Conservation (phyloP, 2,888 invertebrate genomes). For the Petrolisthes manimaculis region DNA sequence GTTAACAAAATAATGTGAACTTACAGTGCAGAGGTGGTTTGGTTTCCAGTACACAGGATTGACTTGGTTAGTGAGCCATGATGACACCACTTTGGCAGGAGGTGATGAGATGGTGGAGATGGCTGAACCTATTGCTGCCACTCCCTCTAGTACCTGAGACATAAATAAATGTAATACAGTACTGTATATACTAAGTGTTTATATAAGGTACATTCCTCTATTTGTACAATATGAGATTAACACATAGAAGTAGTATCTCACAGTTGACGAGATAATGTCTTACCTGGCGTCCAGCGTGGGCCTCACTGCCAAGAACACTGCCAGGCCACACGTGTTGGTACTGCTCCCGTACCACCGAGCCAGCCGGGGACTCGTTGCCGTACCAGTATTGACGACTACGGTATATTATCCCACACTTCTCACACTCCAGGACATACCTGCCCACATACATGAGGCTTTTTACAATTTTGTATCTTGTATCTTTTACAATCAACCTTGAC, state of each 20-base stretch:
- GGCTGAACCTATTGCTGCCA: slow-evolving; percentile 76
- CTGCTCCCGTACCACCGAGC: slow-evolving; percentile 76
- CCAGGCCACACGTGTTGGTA: slow-evolving; percentile 79
- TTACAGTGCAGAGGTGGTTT: slow-evolving; percentile 78
- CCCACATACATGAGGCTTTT: slow-evolving; percentile 8
- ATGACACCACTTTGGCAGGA: slow-evolving; percentile 78
- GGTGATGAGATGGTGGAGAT: slow-evolving; percentile 78
- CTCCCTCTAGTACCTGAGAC: slow-evolving; percentile 76
- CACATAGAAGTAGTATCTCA: slow-evolving; percentile 70
- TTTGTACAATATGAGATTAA: too few relatives aligned
- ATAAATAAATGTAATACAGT: neutral
- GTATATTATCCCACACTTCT: slow-evolving; percentile 57
- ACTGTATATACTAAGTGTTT: neutral
- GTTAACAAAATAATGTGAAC: slow-evolving; percentile 64
- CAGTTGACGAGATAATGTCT: slow-evolving; percentile 62
- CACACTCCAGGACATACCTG: slow-evolving; percentile 79
- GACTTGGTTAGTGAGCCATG: slow-evolving; percentile 83
- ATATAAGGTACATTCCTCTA: too few relatives aligned
- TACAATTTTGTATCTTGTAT: neutral
- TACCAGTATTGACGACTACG: slow-evolving; percentile 85
- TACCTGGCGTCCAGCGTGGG: slow-evolving; percentile 57
- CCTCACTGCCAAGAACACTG: slow-evolving; percentile 68
- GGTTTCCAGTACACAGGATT: slow-evolving; percentile 86
- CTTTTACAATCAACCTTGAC: too few relatives aligned
- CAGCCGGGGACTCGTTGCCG: slow-evolving; percentile 80